Conservation (phyloP, 2,888 invertebrate species). For the Exephanes ischioxanthus region DNA sequence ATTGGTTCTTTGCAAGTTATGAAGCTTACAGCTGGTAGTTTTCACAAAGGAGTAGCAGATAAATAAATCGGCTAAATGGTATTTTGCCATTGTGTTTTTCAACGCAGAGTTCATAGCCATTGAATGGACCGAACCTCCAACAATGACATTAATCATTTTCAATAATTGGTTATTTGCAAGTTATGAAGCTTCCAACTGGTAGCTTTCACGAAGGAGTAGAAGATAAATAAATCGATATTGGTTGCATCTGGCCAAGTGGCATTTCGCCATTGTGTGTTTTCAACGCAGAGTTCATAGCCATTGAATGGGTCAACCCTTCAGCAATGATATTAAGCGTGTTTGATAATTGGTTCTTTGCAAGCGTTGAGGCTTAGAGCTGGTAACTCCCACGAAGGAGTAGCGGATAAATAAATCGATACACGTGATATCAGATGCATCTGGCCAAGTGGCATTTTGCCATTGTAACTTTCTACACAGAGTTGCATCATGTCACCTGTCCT, state of each 20-base stretch:
- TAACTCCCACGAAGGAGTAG: slow-evolving; percentile 14
- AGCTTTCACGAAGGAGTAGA: slow-evolving; percentile 17
- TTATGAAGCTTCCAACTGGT: neutral
- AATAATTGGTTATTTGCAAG: neutral
- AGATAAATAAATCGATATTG: slow-evolving; percentile 48
- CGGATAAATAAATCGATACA: slow-evolving; percentile 51
- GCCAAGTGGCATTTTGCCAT: slow-evolving; percentile 79
- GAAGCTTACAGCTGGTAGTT: neutral
- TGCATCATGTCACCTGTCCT: slow-evolving; percentile 59
- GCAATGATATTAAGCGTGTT: neutral
- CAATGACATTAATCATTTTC: neutral
- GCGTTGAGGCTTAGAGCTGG: neutral
- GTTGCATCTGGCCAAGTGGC: slow-evolving; percentile 52
- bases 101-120: slow-evolving; percentile 42
- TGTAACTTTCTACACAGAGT: slow-evolving; percentile 61
- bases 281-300: slow-evolving; percentile 44
- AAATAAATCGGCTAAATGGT: slow-evolving; percentile 64
- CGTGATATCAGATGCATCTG: slow-evolving; percentile 68
- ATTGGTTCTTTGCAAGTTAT: neutral
- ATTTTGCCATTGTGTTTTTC: slow-evolving; percentile 74
- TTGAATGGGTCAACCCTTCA: no score
- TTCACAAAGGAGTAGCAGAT: slow-evolving; percentile 36
- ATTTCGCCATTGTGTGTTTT: slow-evolving; percentile 74
- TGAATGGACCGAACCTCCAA: no score
- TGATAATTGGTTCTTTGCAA: neutral